Percentiles rank a stretch among this genome's conserved stretches.
Evolutionary conservation across 2,113 vertebrate species (phyloP).

Genomic region (Pterocles burchelli): DNA sequence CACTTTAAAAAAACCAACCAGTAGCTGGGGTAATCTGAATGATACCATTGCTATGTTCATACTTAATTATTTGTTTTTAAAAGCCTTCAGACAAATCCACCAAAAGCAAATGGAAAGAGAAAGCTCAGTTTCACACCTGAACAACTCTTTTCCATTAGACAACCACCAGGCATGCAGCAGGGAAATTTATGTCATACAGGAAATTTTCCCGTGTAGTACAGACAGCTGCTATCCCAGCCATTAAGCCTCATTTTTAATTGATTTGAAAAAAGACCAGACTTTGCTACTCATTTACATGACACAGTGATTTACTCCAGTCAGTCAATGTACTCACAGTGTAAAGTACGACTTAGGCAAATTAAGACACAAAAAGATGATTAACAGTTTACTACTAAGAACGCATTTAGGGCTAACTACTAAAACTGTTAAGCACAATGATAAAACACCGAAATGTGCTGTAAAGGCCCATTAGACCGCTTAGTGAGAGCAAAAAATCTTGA

Average conservation of each 20-base stretch:
- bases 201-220: background rate
- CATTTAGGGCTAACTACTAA: background rate
- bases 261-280: background rate
- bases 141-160: background rate
- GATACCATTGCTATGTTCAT: background rate
- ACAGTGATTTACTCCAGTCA: background rate
- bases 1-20: background rate
- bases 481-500: background rate
- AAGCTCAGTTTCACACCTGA: background rate
- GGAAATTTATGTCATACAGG: background rate
- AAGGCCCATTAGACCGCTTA: background rate
- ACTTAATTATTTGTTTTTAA: background rate
- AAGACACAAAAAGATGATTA: background rate
- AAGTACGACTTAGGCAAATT: background rate
- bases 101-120: background rate
- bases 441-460: background rate
- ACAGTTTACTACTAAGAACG: background rate
- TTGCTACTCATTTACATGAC: background rate
- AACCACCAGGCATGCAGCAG: fast-evolving
- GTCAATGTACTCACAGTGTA: background rate
- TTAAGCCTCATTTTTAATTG: background rate
- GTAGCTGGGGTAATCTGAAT: background rate
- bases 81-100: background rate
- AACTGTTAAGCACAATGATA: background rate
- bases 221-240: background rate